Evolutionary conservation across 2,888 invertebrate species (phyloP), one percentile per base, ranked within the genome.

Genomic region (Anthophora plumipes): DNA sequence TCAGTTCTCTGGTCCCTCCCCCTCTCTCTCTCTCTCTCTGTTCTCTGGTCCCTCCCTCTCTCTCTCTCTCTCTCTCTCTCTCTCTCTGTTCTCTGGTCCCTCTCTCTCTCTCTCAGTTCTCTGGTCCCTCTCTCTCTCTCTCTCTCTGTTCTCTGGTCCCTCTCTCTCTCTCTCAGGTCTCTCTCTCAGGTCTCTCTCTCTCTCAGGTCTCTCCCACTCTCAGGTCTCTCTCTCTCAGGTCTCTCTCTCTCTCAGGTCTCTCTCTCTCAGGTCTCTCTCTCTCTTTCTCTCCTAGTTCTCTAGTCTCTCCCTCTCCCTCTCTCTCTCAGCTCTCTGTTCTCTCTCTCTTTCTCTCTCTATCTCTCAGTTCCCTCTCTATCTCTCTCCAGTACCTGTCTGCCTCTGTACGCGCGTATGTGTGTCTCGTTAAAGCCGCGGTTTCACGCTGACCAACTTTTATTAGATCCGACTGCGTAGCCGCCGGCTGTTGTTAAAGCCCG

Each of bases 361-460:
- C 20, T 31, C n/a, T 20, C 39, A 22, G 60, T 22, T 22, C 14
- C 6, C 57, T 57, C 57, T 20, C n/a, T 37, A 2, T 61, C 25
- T 14, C 8, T n/a, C 17, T 9, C 17, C n/a, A n/a, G n/a, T n/a
- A n/a, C n/a, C n/a, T n/a, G n/a, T 31, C 6, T 39, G 4, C 4
- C 31, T 31, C 4, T 31, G 31, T 31, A 31, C 31, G 31, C 31
- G 39, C 54, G 14, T 43, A 25, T 20, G 9, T 20, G 17, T 52
- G 68, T 77, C 85, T 84, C 84, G 86, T 85, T 85, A 83, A 86
- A 87, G 79, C 77, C 87, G 88, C 86, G 89, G 88, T 90, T 90
- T 89, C 88, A 90, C 88, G 91, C 89, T 91, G 91, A 91, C 91
- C 91, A 91, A 91, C 91, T 92, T 92, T 92, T 92, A 92, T 92